phyloP scores from a whole-genome alignment of 1,140 invertebrate genomes.

The Galleria mellonella region DNA sequence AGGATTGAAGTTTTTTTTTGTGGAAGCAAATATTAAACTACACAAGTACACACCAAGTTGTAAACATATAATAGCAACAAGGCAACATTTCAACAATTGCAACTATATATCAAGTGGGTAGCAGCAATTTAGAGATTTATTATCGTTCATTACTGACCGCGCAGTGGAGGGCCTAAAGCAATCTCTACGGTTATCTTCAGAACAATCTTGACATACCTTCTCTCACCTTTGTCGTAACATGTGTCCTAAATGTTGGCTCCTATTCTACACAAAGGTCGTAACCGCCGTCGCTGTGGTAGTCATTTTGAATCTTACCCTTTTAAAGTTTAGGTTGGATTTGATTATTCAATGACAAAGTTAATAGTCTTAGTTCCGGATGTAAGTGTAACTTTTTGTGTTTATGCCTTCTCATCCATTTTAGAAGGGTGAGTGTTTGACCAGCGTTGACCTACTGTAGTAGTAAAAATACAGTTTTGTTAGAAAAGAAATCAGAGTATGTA shows the following conservation, averaged over 20 bases:
- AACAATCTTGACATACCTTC: conserved; percentile 20
- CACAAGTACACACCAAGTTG: too few relatives aligned
- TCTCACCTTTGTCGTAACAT: conserved; percentile 42
- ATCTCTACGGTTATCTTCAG: conserved; percentile 26
- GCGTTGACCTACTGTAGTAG: background rate
- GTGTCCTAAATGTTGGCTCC: conserved; percentile 31
- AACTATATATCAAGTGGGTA: conserved; percentile 1
- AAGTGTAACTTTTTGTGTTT: conserved; percentile 18
- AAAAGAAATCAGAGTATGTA: too few relatives aligned
- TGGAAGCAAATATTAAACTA: too few relatives aligned
- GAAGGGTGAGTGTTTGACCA: conserved; percentile 19
- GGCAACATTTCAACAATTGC: background rate
- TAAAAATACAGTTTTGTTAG: too few relatives aligned
- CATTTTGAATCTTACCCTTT: background rate
- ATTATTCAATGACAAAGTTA: background rate
- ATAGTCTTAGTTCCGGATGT: background rate
- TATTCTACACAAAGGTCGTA: background rate
- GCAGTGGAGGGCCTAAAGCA: background rate
- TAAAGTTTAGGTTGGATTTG: background rate
- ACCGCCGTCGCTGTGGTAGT: background rate
- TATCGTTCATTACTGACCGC: conserved; percentile 29
- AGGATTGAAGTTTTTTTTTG: too few relatives aligned
- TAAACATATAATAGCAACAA: too few relatives aligned
- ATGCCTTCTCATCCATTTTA: conserved; percentile 36
- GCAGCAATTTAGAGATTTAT: conserved; percentile 25